These are phyloP conservation scores for Clepsis dumicolana DNA, from an alignment of 2,888 invertebrate species.

Conservation along the genomic window DNA sequence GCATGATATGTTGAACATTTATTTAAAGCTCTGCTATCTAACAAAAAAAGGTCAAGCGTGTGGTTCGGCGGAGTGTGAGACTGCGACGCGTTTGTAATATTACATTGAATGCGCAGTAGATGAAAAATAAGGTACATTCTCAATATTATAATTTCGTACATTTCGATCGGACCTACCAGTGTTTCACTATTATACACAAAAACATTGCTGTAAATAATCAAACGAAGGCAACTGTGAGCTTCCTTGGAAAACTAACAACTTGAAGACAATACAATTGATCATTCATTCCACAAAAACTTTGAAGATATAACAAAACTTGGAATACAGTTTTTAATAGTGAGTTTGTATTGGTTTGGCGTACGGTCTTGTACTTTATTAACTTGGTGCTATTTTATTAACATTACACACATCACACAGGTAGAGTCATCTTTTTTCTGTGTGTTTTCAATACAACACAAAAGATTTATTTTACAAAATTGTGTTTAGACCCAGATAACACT, in stretches of 20 bases:
- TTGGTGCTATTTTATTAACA: no score
- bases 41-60: no score
- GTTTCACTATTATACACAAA: neutral
- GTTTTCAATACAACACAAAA: no score
- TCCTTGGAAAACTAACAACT: constrained; percentile 16
- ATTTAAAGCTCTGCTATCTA: no score
- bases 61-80: no score
- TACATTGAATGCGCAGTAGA: neutral
- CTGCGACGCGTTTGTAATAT: no score
- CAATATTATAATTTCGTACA: constrained; percentile 1
- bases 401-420: no score
- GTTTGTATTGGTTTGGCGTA: neutral
- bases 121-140: neutral
- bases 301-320: constrained; percentile 15
- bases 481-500: no score
- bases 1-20: no score
- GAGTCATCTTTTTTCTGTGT: no score
- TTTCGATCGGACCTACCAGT: neutral
- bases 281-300: constrained; percentile 15
- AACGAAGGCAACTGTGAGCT: neutral
- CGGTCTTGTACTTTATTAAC: neutral
- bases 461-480: no score
- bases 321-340: neutral
- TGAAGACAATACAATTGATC: constrained; percentile 17
- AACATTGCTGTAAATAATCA: constrained; percentile 9